Evolutionary conservation across 2,888 invertebrate species (phyloP).

Genomic region (Panopea generosa): DNA sequence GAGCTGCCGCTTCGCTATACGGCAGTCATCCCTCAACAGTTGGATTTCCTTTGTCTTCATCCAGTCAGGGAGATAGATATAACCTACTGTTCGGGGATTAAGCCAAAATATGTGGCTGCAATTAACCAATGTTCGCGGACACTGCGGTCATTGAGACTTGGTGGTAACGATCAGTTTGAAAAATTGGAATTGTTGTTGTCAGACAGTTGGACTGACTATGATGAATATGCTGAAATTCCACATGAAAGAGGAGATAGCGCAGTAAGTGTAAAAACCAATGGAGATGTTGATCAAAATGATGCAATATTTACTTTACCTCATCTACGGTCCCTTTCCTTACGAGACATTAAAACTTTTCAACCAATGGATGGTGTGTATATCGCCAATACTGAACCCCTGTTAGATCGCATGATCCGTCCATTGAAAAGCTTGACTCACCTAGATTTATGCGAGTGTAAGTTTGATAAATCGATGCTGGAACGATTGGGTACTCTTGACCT

Average conservation of each 20-base stretch:
- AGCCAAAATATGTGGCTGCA: slow-evolving; percentile 46
- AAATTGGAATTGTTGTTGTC: slow-evolving; percentile 41
- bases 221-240: slow-evolving; percentile 10
- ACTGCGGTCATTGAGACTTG: slow-evolving; percentile 90
- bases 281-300: slow-evolving; percentile 19
- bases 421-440: slow-evolving; percentile 89
- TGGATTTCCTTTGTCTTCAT: slow-evolving; percentile 91
- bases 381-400: slow-evolving; percentile 50
- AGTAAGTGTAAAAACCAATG: background rate
- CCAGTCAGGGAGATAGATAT: slow-evolving; percentile 91
- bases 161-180: slow-evolving; percentile 80
- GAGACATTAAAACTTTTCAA: slow-evolving; percentile 62
- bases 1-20: slow-evolving; percentile 68
- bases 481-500: slow-evolving; percentile 88
- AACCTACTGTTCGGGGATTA: slow-evolving; percentile 90
- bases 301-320: slow-evolving; percentile 58
- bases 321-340: slow-evolving; percentile 59
- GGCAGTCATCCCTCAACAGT: slow-evolving; percentile 89
- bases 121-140: slow-evolving; percentile 87
- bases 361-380: slow-evolving; percentile 44
- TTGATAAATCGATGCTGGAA: slow-evolving; percentile 86
- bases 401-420: slow-evolving; percentile 87
- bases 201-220: background rate
- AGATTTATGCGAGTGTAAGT: slow-evolving; percentile 90
- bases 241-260: slow-evolving; percentile 20